Evolutionary conservation across 1,140 invertebrate species (phyloP).

Genomic region (Brachionus asplanchnoidis): DNA sequence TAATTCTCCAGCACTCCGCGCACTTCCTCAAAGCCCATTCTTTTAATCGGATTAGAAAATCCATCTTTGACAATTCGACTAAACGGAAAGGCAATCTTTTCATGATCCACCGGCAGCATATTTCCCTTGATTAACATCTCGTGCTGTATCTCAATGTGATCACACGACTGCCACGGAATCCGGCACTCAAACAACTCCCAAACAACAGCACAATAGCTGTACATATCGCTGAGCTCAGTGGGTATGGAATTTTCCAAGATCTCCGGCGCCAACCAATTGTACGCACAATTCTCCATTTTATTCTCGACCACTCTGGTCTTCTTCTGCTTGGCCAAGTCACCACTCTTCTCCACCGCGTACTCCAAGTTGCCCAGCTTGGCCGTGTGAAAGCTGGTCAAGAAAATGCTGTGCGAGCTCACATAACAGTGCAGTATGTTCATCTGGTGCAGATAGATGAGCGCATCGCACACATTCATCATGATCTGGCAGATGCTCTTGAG

Average conservation of each 20-base stretch:
- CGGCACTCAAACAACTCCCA: constrained; percentile 56
- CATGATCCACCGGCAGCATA: not conserved
- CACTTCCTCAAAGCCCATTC: constrained; percentile 37
- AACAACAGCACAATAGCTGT: constrained; percentile 56
- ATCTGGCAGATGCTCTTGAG: constrained; percentile 45
- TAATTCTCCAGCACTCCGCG: not conserved
- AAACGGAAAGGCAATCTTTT: constrained; percentile 26
- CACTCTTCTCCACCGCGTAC: constrained; percentile 53
- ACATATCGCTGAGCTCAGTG: constrained; percentile 53
- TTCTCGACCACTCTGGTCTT: constrained; percentile 39
- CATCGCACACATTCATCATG: constrained; percentile 53
- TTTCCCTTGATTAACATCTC: constrained; percentile 26
- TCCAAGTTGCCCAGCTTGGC: constrained; percentile 59
- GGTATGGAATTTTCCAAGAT: constrained; percentile 50
- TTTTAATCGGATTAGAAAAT: constrained; percentile 27
- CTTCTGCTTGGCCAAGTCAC: not conserved
- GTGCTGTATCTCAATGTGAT: constrained; percentile 13
- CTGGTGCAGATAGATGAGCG: constrained; percentile 56
- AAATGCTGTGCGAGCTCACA: constrained; percentile 58
- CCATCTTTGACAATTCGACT: constrained; percentile 38
- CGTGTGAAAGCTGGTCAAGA: constrained; percentile 49
- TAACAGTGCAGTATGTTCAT: constrained; percentile 55
- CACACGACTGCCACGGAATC: not conserved
- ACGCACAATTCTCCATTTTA: constrained; percentile 47
- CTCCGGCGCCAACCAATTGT: constrained; percentile 59